These are phyloP conservation scores for Notothenia coriiceps DNA, from an alignment of 2,113 vertebrate species.

Conservation along the genomic window DNA sequence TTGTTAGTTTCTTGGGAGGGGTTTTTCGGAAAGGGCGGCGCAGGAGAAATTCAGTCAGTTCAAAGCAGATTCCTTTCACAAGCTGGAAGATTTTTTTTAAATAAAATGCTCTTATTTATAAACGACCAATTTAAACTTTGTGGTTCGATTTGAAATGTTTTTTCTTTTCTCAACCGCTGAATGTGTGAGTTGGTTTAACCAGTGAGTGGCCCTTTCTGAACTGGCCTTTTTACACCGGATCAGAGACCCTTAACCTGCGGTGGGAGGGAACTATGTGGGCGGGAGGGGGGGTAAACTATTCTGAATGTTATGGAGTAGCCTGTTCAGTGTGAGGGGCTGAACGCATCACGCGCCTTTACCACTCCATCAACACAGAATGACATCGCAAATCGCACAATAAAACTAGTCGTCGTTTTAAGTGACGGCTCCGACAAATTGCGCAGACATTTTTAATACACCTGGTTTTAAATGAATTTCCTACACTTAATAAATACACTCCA, in stretches of 20 bases:
- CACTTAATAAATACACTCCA: slow-evolving; percentile 62
- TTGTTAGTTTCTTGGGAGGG: slow-evolving; percentile 58
- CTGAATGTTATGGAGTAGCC: slow-evolving; percentile 84
- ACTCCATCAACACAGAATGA: slow-evolving; percentile 72
- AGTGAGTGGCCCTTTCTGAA: slow-evolving; percentile 66
- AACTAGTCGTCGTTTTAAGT: background rate
- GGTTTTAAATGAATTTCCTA: slow-evolving; percentile 67
- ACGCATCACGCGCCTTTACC: slow-evolving; percentile 76
- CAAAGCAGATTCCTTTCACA: slow-evolving; percentile 57
- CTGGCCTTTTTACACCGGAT: slow-evolving; percentile 75
- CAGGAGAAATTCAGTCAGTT: slow-evolving; percentile 64
- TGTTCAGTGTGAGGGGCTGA: slow-evolving; percentile 78
- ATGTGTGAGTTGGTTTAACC: slow-evolving; percentile 70
- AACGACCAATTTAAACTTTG: slow-evolving; percentile 54
- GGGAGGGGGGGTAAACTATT: slow-evolving; percentile 55
- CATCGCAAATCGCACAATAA: slow-evolving; percentile 55
- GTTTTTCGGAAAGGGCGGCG: slow-evolving; percentile 51
- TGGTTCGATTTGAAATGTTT: slow-evolving; percentile 57
- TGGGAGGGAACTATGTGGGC: slow-evolving; percentile 40
- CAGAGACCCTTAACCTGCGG: slow-evolving; percentile 55
- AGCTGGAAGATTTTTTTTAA: slow-evolving; percentile 70
- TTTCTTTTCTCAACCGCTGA: slow-evolving; percentile 60
- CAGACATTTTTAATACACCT: slow-evolving; percentile 70
- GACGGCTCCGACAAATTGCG: slow-evolving; percentile 35
- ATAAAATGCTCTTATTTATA: slow-evolving; percentile 80